Evolutionary conservation across 2,888 invertebrate genomes (phyloP).

Genomic region (Camponotus fellah): DNA sequence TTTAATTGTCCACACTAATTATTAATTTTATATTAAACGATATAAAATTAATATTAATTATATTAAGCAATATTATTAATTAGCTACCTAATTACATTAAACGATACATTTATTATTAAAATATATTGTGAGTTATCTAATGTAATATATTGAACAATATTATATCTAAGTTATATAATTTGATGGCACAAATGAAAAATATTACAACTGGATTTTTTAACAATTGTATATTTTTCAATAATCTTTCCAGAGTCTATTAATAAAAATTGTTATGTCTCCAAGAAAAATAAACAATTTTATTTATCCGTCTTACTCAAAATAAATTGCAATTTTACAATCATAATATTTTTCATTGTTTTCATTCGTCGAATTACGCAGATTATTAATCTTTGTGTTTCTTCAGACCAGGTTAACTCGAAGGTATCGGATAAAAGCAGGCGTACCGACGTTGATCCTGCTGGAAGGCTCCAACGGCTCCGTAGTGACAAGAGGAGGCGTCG

Average conservation of each 20-base stretch:
- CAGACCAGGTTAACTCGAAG: constrained; percentile 92
- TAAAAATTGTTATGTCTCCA: background rate
- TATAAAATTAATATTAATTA: background rate
- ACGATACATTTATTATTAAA: background rate
- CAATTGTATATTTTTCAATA: background rate
- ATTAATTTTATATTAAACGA: background rate
- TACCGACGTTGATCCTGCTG: constrained; percentile 91
- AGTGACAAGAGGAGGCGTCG: constrained; percentile 89
- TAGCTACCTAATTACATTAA: background rate
- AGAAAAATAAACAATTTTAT: background rate
- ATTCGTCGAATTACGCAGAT: background rate
- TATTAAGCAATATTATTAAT: background rate
- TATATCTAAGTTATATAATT: background rate
- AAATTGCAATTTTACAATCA: background rate
- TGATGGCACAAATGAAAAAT: background rate
- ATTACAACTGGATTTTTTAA: background rate
- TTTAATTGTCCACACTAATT: background rate
- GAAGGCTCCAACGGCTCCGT: constrained; percentile 90
- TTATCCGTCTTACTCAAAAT: background rate
- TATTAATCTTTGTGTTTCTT: constrained; percentile 68
- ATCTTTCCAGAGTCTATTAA: background rate
- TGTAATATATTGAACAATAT: background rate
- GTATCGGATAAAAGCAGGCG: constrained; percentile 92
- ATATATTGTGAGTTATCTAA: background rate
- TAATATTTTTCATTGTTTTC: background rate